Evolutionary conservation across 2,113 vertebrate species (phyloP).

Genomic region (Andinoacara biseriatus): DNA sequence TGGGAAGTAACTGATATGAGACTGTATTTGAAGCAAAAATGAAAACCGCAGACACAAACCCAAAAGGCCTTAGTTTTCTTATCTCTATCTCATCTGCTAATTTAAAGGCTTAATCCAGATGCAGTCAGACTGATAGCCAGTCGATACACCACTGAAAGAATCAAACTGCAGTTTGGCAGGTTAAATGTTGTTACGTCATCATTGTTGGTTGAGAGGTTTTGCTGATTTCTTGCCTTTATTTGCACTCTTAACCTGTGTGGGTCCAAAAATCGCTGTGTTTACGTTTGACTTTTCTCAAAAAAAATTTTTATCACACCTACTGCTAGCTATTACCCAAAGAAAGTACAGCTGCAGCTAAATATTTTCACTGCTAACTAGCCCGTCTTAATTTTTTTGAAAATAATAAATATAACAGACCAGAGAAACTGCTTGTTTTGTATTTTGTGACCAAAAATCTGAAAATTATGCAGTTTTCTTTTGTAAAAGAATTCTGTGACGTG

Average conservation of each 20-base stretch:
- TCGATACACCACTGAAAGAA: background rate
- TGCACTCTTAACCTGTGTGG: background rate
- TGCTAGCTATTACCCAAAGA: background rate
- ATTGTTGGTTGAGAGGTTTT: background rate
- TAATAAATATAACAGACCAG: too few relatives aligned
- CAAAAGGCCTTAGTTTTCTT: fast-evolving
- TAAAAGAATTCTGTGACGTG: too few relatives aligned
- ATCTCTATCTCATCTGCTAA: background rate
- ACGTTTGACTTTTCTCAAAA: background rate
- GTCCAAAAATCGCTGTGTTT: background rate
- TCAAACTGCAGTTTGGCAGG: background rate
- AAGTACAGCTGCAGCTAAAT: background rate
- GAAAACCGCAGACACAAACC: background rate
- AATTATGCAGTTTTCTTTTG: too few relatives aligned
- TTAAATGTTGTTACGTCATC: background rate
- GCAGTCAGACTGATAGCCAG: background rate
- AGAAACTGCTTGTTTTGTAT: too few relatives aligned
- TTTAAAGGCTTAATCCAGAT: background rate
- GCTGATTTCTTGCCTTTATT: background rate
- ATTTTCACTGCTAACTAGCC: too few relatives aligned
- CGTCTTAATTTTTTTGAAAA: too few relatives aligned
- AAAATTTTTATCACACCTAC: background rate
- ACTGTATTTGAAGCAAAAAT: background rate
- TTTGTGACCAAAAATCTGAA: too few relatives aligned
- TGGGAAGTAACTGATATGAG: background rate